Percentiles rank a stretch among this genome's conserved stretches.
Evolutionary conservation across 2,888 invertebrate genomes (phyloP).

Genomic region (Venusia cambrica): DNA sequence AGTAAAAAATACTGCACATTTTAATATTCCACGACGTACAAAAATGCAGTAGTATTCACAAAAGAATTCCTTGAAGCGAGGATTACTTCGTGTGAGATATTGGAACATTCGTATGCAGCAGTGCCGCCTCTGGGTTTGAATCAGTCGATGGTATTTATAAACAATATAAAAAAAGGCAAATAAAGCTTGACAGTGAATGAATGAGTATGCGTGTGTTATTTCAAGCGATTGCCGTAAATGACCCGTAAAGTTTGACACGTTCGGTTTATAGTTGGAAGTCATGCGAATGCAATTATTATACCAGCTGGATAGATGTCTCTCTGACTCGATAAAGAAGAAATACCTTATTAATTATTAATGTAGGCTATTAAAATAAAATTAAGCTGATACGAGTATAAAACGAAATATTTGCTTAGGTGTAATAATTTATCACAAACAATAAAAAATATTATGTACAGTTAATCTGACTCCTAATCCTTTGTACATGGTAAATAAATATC

Average conservation of each 20-base stretch:
- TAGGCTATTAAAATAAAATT: too few relatives aligned
- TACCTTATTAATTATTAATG: too few relatives aligned
- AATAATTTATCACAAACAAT: background rate
- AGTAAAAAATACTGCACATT: constrained; percentile 22
- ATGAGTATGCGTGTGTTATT: constrained; percentile 26
- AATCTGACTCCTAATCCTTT: too few relatives aligned
- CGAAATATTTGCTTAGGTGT: too few relatives aligned
- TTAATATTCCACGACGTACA: constrained; percentile 17
- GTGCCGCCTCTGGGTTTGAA: constrained; percentile 39
- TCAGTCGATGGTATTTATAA: constrained; percentile 44
- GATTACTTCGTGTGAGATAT: constrained; percentile 40
- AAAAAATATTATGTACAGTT: too few relatives aligned
- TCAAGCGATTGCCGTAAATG: constrained; percentile 10
- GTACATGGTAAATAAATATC: too few relatives aligned
- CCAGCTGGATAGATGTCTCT: too few relatives aligned
- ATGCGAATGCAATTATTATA: too few relatives aligned
- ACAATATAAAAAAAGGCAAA: constrained; percentile 34
- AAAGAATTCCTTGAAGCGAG: constrained; percentile 44
- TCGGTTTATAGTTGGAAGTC: too few relatives aligned
- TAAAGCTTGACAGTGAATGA: constrained; percentile 27
- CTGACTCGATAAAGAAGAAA: too few relatives aligned
- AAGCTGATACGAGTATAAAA: too few relatives aligned
- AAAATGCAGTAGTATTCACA: constrained; percentile 28
- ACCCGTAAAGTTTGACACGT: too few relatives aligned
- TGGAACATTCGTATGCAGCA: constrained; percentile 45